These are phyloP conservation scores for Amblyjoppa fuscipennis DNA, from an alignment of 2,888 invertebrate species.

Conservation along the genomic window DNA sequence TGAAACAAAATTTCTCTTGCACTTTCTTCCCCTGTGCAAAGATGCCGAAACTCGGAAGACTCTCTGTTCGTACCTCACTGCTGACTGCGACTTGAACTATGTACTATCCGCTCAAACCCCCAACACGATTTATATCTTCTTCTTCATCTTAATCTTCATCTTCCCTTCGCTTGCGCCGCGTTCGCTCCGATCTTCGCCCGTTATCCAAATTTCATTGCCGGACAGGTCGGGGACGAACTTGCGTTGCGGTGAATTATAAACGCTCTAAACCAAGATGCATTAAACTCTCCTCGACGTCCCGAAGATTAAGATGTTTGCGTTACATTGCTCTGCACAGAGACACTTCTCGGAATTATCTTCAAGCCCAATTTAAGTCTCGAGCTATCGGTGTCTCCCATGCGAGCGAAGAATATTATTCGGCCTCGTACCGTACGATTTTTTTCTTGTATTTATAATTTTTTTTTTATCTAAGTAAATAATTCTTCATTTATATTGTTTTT, in stretches of 20 bases:
- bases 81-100: constrained; percentile 41
- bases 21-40: neutral
- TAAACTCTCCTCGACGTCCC: constrained; percentile 10
- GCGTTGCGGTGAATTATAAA: constrained; percentile 40
- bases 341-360: neutral
- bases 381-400: neutral
- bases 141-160: constrained; percentile 2
- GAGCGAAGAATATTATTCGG: neutral
- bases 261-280: constrained; percentile 4
- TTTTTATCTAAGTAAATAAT: no score
- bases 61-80: constrained; percentile 7
- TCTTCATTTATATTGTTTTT: no score
- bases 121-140: constrained; percentile 62
- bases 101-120: constrained; percentile 40
- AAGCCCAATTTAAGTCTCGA: neutral
- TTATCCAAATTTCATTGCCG: constrained; percentile 44
- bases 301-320: neutral
- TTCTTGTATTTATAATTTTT: no score
- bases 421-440: no score
- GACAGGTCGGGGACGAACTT: constrained; percentile 21
- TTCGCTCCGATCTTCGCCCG: constrained; percentile 44
- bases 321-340: neutral
- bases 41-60: neutral
- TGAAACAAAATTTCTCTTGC: neutral
- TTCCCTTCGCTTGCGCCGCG: neutral